Evolutionary conservation across 2,888 invertebrate genomes (phyloP), one percentile per base, ranked within the genome.

Genomic region (Cantharis rufa): DNA sequence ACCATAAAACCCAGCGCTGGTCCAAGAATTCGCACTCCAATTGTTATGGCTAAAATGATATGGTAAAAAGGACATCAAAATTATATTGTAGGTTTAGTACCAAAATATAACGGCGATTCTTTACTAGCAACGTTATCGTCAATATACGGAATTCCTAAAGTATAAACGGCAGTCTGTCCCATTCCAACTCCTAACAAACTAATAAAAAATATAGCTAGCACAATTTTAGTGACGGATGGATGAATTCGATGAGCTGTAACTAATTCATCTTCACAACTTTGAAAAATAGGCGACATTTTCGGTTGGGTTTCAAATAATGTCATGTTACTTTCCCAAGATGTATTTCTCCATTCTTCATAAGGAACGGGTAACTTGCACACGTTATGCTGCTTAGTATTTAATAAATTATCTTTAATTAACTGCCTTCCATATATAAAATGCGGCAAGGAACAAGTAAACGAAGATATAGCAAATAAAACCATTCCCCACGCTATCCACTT

Each of bases 401-500:
- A 87, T 69, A 84, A 85, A 83, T 90, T 90, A 79, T 90, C 90
- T 79, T 89, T 89, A 77, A 94, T 92, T 82, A 95, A 89, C 85
- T 92, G 92, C 83, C 93, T 92, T 80, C 96, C 96, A 85, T 94
- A 96, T 83, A 96, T 90, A 85, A 96, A 93, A 89, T 97, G 97
- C 61, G 97, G 97, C 87, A 96, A 88, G 79, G 97, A 94, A 86
- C 96, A 96, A 64, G 95, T 93, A 83, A 97, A 93, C 74, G 96
- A 94, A 32, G 96, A 95, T 62, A 95, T 91, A 10, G 96, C 95
- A 86, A 97, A 94, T 81, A 97, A 91, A 68, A 96, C 91, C 95
- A 96, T 96, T 32, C 97, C 96, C 90, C 95, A 95, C 71, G 95
- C 96, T 84, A 97, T 97, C 97, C 97, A 97, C 81, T 96, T 93